These are phyloP conservation scores for Psilanteris sp. DNA, from an alignment of 1,140 invertebrate genomes.

Conservation along the genomic window DNA sequence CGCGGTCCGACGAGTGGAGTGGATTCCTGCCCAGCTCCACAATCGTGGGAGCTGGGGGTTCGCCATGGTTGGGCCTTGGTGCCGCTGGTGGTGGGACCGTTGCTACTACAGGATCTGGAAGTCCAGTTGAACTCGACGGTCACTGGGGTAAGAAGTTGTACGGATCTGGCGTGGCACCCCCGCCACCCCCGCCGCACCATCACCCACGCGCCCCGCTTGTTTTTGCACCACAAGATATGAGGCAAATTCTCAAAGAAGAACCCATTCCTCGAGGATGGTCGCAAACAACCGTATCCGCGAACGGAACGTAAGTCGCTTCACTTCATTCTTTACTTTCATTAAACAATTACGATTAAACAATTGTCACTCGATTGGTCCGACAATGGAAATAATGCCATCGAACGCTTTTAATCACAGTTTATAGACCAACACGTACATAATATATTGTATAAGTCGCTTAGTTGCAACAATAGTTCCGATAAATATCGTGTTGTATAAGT, in stretches of 20 bases:
- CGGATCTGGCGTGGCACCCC: slow-evolving; percentile 77
- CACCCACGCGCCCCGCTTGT: slow-evolving; percentile 76
- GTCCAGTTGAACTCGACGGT: slow-evolving; percentile 77
- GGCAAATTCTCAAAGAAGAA: slow-evolving; percentile 79
- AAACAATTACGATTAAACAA: no score
- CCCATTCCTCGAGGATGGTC: slow-evolving; percentile 78
- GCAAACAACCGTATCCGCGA: slow-evolving; percentile 75
- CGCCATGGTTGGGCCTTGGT: slow-evolving; percentile 78
- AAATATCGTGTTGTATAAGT: no score
- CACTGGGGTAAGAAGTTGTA: slow-evolving; percentile 78
- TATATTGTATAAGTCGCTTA: no score
- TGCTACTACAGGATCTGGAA: slow-evolving; percentile 70
- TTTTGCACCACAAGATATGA: slow-evolving; percentile 78
- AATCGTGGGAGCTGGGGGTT: slow-evolving; percentile 79
- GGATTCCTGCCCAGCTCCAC: slow-evolving; percentile 80
- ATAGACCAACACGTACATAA: no score
- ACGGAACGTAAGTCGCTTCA: slow-evolving; percentile 78
- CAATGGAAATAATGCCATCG: no score
- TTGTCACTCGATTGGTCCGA: no score
- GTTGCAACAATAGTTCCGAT: no score
- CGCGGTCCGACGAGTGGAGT: slow-evolving; percentile 80
- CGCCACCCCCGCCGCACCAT: slow-evolving; percentile 77
- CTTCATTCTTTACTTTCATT: no score
- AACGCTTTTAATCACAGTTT: no score
- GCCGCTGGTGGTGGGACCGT: slow-evolving; percentile 72